Base-by-base conservation (phyloP, 2,797 vertebrate genomes). In the Poeciliopsis gracilis region DNA sequence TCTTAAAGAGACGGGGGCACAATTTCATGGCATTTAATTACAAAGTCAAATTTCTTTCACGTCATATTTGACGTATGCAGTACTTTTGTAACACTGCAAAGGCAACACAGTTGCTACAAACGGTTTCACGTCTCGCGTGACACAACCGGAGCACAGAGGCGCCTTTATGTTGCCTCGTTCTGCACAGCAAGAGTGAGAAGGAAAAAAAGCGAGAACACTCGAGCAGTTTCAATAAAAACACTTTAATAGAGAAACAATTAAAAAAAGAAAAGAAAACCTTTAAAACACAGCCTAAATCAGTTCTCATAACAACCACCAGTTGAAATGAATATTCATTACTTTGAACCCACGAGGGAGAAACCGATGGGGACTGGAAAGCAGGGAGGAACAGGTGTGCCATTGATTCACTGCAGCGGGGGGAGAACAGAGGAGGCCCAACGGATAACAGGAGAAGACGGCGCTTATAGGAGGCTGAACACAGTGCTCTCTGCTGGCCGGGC, bases 221-320 rank as follows among this genome's bases (percentile, higher is more conserved):
- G 0, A 78, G 78, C 72, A 10, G 36, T 63, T 77, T 90, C 92
- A 92, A 92, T 93, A 94, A 93, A 96, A 95, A 94, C 93, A 95
- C 93, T 94, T 94, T 93, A 93, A 95, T 88, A 92, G 93, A 94
- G 91, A 94, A 94, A 94, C 92, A 94, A 93, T 93, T 86, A 91
- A 91, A 92, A 86, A 90, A 87, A 91, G 71, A 82, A 91, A 90
- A 88, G 61, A 92, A 90, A 90, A 80, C 80, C 93, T 94, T 93
- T 73, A 82, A 93, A 94, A 94, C 93, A 95, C 93, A 94, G 92
- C 93, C 92, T 93, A 94, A 92, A 91, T 92, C 90, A 91, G 93
- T 94, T 91, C 94, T 93, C 91, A 93, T 88, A 92, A 94, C 92
- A 92, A 95, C 94, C 92, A 95, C 92, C 92, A 93, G 94, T 86